These are phyloP conservation scores for Gasterosteus aculeatus DNA, from an alignment of 2,113 vertebrate genomes.

Conservation along the genomic window DNA sequence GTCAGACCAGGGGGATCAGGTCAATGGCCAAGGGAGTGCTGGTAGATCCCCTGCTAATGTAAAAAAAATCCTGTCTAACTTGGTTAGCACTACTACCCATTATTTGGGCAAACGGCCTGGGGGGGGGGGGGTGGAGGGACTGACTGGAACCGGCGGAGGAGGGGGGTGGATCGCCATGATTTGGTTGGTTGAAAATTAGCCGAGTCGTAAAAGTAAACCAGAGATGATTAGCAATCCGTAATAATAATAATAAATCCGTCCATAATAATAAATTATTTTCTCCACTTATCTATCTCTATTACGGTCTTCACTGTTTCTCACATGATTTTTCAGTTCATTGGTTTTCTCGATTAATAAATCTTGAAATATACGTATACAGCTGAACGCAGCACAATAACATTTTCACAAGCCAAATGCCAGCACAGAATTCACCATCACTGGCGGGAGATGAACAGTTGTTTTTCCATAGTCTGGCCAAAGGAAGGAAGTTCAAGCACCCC, in stretches of 20 bases:
- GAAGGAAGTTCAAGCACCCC: constrained; percentile 39
- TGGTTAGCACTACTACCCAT: too few relatives aligned
- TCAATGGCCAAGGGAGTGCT: too few relatives aligned
- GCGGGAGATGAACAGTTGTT: constrained; percentile 6
- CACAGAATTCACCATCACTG: not conserved
- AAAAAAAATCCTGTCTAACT: too few relatives aligned
- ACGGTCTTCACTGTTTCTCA: constrained; percentile 1
- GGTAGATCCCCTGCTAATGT: too few relatives aligned
- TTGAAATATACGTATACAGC: not conserved
- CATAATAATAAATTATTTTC: too few relatives aligned
- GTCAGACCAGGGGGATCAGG: too few relatives aligned
- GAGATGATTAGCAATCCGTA: not conserved
- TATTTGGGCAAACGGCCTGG: too few relatives aligned
- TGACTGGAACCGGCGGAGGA: too few relatives aligned
- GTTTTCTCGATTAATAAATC: not conserved
- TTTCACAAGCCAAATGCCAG: constrained; percentile 20
- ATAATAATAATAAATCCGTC: too few relatives aligned
- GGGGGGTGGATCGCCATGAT: too few relatives aligned
- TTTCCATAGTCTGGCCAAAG: constrained; percentile 31
- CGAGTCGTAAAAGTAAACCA: not conserved
- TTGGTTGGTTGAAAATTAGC: too few relatives aligned
- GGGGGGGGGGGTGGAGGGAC: too few relatives aligned
- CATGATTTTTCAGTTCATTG: not conserved
- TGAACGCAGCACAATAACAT: not conserved
- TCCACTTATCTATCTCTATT: not conserved